A percentile compares a stretch with the other conserved stretches of the same genome.
These are phyloP conservation scores for Hippopotamus amphibius DNA, from an alignment of 2,113 vertebrate genomes.

Conservation along the genomic window DNA sequence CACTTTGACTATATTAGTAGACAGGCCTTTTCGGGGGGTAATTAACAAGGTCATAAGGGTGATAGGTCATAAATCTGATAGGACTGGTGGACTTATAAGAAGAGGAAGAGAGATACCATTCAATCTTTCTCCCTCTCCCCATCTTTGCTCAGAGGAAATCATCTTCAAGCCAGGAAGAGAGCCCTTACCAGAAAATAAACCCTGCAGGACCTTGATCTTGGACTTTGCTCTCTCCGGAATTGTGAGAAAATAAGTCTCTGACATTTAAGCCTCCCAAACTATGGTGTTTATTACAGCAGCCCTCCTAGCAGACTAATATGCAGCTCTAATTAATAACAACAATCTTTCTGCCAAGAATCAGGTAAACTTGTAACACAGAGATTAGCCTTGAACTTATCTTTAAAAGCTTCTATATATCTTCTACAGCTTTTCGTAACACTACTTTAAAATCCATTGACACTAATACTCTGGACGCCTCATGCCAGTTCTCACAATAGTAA, in stretches of 20 bases:
- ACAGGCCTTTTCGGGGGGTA: not conserved
- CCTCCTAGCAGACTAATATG: no score
- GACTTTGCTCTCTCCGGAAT: not conserved
- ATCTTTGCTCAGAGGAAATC: not conserved
- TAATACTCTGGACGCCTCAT: not conserved
- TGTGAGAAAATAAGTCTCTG: not conserved
- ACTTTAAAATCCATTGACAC: not conserved
- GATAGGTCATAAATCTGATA: no score
- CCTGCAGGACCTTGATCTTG: not conserved
- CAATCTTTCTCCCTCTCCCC: not conserved
- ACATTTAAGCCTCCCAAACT: rapidly evolving
- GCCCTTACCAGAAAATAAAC: not conserved
- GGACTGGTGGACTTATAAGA: not conserved
- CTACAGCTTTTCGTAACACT: not conserved
- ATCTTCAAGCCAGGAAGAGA: not conserved
- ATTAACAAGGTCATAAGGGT: not conserved
- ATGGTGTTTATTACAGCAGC: not conserved
- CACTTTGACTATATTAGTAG: not conserved
- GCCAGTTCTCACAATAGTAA: not conserved
- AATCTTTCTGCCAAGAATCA: not conserved
- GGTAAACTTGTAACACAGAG: not conserved
- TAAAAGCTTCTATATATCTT: not conserved
- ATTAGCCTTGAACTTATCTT: not conserved
- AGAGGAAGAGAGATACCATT: not conserved
- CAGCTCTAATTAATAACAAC: not conserved